These are phyloP conservation scores for Xestobium rufovillosum DNA, from an alignment of 2,888 invertebrate genomes.

Conservation along the genomic window DNA sequence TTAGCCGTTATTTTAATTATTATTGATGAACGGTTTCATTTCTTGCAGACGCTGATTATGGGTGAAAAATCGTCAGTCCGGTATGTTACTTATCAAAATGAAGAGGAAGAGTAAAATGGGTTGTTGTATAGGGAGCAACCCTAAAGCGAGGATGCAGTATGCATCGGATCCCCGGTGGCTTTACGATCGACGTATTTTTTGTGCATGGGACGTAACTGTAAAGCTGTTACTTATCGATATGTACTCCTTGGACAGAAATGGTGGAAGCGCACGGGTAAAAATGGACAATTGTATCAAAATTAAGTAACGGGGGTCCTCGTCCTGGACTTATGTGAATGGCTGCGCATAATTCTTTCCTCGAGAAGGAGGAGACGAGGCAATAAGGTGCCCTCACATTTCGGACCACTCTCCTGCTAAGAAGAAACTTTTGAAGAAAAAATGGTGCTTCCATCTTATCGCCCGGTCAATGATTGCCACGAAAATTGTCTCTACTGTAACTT, in stretches of 20 bases:
- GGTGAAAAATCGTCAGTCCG: slow-evolving; percentile 90
- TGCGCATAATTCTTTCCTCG: slow-evolving; percentile 49
- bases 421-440: slow-evolving; percentile 8
- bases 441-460: slow-evolving; percentile 35
- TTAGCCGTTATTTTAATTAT: too few species aligned
- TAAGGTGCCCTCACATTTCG: slow-evolving; percentile 35
- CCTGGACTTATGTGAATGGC: slow-evolving; percentile 55
- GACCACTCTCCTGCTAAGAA: slow-evolving; percentile 15
- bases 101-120: slow-evolving; percentile 71
- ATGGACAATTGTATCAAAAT: slow-evolving; percentile 32
- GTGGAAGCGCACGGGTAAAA: slow-evolving; percentile 30
- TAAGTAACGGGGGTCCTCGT: slow-evolving; percentile 41
- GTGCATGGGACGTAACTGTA: slow-evolving; percentile 10
- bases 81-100: slow-evolving; percentile 92
- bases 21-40: too few species aligned
- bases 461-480: slow-evolving; percentile 38
- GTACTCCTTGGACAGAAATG: too few species aligned
- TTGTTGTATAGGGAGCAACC: background rate
- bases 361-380: slow-evolving; percentile 40
- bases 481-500: slow-evolving; percentile 18
- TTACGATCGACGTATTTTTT: too few species aligned
- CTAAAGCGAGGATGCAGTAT: too few species aligned
- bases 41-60: slow-evolving; percentile 73
- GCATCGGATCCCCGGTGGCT: too few species aligned
- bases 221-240: too few species aligned